phyloP scores from a whole-genome alignment of 1,140 invertebrate species.

The Hycleus cichorii region DNA sequence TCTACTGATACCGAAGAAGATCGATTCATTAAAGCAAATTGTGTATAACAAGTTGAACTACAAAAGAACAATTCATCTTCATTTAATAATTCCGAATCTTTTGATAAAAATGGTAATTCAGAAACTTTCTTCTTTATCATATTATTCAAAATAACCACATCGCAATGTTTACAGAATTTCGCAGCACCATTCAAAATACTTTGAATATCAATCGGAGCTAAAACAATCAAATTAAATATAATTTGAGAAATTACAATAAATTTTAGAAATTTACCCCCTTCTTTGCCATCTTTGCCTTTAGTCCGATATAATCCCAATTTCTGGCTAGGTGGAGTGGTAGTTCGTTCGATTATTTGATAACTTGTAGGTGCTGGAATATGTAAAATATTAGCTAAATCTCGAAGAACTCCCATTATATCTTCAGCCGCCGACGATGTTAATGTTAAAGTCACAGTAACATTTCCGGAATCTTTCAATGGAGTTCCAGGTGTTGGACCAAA shows the following conservation, averaged over 20 bases:
- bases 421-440: slow-evolving; percentile 82
- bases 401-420: slow-evolving; percentile 84
- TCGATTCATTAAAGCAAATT: slow-evolving; percentile 63
- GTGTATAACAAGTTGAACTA: slow-evolving; percentile 75
- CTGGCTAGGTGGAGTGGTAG: slow-evolving; percentile 68
- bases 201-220: slow-evolving; percentile 75
- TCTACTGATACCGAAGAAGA: slow-evolving; percentile 46
- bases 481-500: slow-evolving; percentile 45
- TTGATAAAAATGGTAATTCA: slow-evolving; percentile 66
- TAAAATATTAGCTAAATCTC: slow-evolving; percentile 83
- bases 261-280: slow-evolving; percentile 44
- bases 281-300: slow-evolving; percentile 77
- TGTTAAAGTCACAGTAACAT: slow-evolving; percentile 89
- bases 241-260: no score
- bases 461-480: slow-evolving; percentile 64
- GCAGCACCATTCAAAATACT: slow-evolving; percentile 80
- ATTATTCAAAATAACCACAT: slow-evolving; percentile 78
- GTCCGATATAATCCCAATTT: slow-evolving; percentile 72
- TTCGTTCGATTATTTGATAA: slow-evolving; percentile 77
- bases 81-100: slow-evolving; percentile 54
- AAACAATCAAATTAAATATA: no score
- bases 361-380: slow-evolving; percentile 80
- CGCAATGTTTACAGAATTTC: slow-evolving; percentile 87
- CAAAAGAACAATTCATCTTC: slow-evolving; percentile 74
- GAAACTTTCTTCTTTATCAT: slow-evolving; percentile 72